Conservation (phyloP, 2,888 invertebrate species). For the Nudaria mundana region DNA sequence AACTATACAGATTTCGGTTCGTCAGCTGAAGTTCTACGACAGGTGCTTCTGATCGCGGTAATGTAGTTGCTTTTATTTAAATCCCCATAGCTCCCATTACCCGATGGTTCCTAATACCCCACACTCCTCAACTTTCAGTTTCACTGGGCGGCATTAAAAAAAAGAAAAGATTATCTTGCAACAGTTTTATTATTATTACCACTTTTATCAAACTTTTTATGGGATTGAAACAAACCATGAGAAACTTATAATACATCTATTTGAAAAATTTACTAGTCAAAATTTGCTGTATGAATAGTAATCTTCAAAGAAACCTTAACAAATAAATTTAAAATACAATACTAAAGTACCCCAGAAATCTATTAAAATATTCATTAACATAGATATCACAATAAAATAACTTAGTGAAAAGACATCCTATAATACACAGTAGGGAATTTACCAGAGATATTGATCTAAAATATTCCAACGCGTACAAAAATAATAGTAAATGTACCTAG, state of each 20-base stretch:
- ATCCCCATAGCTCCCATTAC: too few relatives aligned
- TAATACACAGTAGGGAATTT: slow-evolving; percentile 1
- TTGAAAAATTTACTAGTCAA: slow-evolving; percentile 44
- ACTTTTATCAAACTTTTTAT: slow-evolving; percentile 59
- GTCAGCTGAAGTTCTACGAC: too few relatives aligned
- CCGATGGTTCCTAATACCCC: too few relatives aligned
- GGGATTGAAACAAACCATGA: slow-evolving; percentile 56
- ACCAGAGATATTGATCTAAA: background rate
- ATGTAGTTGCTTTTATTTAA: too few relatives aligned
- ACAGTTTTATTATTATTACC: slow-evolving; percentile 67
- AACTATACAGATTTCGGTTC: too few relatives aligned
- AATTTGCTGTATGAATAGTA: slow-evolving; percentile 32
- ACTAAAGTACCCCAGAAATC: slow-evolving; percentile 20
- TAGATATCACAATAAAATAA: slow-evolving; percentile 39
- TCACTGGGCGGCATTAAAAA: too few relatives aligned
- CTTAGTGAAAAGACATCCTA: slow-evolving; percentile 28
- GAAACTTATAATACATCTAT: slow-evolving; percentile 44
- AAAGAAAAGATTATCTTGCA: slow-evolving; percentile 44
- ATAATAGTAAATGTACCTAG: too few relatives aligned
- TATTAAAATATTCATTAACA: slow-evolving; percentile 25
- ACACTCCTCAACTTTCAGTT: too few relatives aligned
- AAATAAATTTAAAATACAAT: slow-evolving; percentile 27
- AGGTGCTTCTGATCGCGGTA: too few relatives aligned
- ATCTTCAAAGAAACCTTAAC: slow-evolving; percentile 19
- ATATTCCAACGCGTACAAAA: too few relatives aligned